Percentiles rank a stretch among this genome's conserved stretches.
phyloP scores from a whole-genome alignment of 2,888 invertebrate species.

The Teinopalpus imperialis region DNA sequence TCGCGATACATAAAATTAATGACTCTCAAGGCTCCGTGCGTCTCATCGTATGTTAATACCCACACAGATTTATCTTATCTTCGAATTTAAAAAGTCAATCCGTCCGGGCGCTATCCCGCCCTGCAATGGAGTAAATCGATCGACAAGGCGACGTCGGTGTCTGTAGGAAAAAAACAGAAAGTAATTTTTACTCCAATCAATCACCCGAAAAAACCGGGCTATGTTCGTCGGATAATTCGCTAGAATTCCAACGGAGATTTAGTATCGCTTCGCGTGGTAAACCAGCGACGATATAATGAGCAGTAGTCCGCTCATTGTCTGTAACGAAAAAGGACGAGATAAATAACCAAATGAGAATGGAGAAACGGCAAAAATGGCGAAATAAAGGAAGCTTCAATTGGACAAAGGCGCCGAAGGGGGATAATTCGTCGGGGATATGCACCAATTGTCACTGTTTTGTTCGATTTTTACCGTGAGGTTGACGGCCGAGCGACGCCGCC shows the following conservation, averaged over 20 bases:
- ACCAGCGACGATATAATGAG: slow-evolving; percentile 73
- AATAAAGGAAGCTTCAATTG: slow-evolving; percentile 78
- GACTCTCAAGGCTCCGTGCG: slow-evolving; percentile 45
- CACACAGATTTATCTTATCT: slow-evolving; percentile 43
- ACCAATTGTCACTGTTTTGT: slow-evolving; percentile 79
- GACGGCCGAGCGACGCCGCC: slow-evolving; percentile 37
- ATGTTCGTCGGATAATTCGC: slow-evolving; percentile 74
- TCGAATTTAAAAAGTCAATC: slow-evolving; percentile 48
- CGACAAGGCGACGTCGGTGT: slow-evolving; percentile 40
- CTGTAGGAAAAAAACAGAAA: slow-evolving; percentile 57
- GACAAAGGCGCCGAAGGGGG: slow-evolving; percentile 79
- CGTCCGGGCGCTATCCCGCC: slow-evolving; percentile 33
- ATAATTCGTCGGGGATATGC: slow-evolving; percentile 80
- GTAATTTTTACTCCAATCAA: slow-evolving; percentile 79
- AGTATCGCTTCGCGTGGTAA: slow-evolving; percentile 72
- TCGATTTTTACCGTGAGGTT: slow-evolving; percentile 59
- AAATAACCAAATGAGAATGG: slow-evolving; percentile 82
- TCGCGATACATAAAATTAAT: slow-evolving; percentile 62
- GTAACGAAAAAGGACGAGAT: slow-evolving; percentile 71
- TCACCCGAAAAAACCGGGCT: slow-evolving; percentile 73
- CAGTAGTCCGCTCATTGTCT: slow-evolving; percentile 48
- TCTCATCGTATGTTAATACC: slow-evolving; percentile 45
- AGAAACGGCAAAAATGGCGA: slow-evolving; percentile 78
- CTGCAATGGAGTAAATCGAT: slow-evolving; percentile 45
- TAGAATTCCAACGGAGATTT: slow-evolving; percentile 79